Percentiles rank a stretch among this genome's conserved stretches.
Evolutionary conservation across 2,888 invertebrate genomes (phyloP).

Genomic region (Cremastobaeus sp.): DNA sequence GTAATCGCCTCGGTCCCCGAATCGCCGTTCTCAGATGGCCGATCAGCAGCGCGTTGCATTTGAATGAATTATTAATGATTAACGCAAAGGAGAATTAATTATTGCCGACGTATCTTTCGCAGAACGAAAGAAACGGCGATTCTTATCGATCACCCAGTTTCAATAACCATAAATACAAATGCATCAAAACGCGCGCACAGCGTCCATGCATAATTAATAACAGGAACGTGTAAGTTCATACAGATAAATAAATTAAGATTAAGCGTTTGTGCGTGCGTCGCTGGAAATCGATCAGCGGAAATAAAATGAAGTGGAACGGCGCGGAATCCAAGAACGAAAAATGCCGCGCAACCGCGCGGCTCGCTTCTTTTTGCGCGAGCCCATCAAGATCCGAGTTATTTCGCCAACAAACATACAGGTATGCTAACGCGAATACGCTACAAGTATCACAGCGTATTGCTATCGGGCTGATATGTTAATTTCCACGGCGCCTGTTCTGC

Average conservation of each 20-base stretch:
- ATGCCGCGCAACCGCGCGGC: conserved; percentile 1
- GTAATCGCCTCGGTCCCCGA: no score
- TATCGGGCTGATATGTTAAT: conserved; percentile 76
- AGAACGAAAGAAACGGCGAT: conserved; percentile 18
- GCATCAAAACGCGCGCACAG: conserved; percentile 21
- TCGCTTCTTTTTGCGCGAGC: conserved; percentile 2
- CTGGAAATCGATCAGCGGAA: conserved; percentile 23
- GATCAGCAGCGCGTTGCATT: conserved; percentile 32
- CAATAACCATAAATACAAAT: conserved; percentile 33
- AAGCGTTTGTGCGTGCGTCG: conserved; percentile 6
- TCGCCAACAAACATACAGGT: conserved; percentile 59
- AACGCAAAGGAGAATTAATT: conserved; percentile 43
- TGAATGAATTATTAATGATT: conserved; percentile 49
- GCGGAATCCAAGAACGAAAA: conserved; percentile 12
- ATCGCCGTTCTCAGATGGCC: no score
- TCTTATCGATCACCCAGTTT: conserved; percentile 33
- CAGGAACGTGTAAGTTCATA: conserved; percentile 49
- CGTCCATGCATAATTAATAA: conserved; percentile 51
- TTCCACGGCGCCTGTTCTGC: conserved; percentile 68
- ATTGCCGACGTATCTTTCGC: conserved; percentile 16
- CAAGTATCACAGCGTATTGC: conserved; percentile 65
- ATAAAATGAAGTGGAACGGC: conserved; percentile 4
- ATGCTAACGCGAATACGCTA: conserved; percentile 60
- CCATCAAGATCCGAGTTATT: conserved; percentile 52
- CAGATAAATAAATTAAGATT: conserved; percentile 51